Evolutionary conservation across 2,113 vertebrate species (phyloP).

Genomic region (Nycticorax nycticorax): DNA sequence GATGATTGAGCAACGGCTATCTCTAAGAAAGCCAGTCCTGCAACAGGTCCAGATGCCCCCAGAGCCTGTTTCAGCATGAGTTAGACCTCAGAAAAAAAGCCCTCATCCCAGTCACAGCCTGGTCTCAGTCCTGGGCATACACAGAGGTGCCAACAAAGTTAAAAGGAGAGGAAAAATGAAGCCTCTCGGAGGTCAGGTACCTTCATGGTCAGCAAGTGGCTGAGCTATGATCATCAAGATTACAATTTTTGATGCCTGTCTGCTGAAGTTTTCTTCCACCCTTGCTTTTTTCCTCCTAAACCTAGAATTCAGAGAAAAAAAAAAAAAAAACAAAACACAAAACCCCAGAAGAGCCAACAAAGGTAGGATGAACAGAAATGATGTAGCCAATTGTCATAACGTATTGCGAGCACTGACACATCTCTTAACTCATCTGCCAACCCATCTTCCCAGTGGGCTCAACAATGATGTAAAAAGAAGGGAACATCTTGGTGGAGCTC

Average conservation of each 20-base stretch:
- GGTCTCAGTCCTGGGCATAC: neutral
- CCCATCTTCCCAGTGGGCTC: neutral
- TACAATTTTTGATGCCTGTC: fast-evolving
- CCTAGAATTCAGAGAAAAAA: neutral
- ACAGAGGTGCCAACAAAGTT: neutral
- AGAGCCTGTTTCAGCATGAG: neutral
- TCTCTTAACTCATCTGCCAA: neutral
- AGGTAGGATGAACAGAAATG: neutral
- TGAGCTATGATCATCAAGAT: neutral
- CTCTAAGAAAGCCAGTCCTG: neutral
- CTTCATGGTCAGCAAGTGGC: fast-evolving
- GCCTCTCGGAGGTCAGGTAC: neutral
- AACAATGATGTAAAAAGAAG: neutral
- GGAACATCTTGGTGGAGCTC: neutral
- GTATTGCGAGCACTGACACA: neutral
- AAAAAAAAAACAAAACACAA: neutral
- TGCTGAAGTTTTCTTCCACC: neutral
- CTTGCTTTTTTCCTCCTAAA: fast-evolving
- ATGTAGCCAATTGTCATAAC: fast-evolving
- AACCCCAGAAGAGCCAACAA: neutral
- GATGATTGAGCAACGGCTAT: neutral
- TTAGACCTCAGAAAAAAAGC: neutral
- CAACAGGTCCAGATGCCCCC: neutral
- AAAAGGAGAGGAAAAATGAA: neutral
- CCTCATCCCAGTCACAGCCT: neutral